A percentile compares a stretch with the other conserved stretches of the same genome.
Conservation (phyloP, 2,113 vertebrate species). For the Ptilonorhynchus violaceus region DNA sequence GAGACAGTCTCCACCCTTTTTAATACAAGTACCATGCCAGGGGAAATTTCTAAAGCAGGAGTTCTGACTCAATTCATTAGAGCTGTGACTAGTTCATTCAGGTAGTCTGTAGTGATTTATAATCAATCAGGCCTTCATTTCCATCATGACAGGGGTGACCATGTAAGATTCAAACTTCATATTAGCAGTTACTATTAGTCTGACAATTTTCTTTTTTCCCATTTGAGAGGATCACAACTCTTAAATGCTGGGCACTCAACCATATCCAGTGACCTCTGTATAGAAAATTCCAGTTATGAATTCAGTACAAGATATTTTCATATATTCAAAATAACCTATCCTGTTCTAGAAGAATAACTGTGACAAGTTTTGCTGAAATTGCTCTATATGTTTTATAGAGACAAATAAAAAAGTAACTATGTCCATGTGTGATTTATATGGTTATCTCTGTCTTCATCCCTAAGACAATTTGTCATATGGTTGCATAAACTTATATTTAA, state of each 20-base stretch:
- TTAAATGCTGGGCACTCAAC: neutral
- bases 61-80: neutral
- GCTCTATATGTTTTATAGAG: neutral
- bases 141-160: neutral
- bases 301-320: neutral
- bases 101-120: neutral
- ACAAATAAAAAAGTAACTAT: neutral
- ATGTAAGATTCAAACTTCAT: neutral
- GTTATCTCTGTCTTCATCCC: neutral
- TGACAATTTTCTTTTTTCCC: neutral
- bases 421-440: neutral
- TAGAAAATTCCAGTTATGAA: neutral
- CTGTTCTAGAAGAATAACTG: neutral
- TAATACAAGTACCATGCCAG: neutral
- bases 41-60: neutral
- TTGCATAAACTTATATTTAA: neutral
- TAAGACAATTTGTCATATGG: neutral
- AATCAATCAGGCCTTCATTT: neutral
- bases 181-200: neutral
- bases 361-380: slow-evolving; percentile 18
- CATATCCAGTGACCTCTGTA: neutral
- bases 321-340: neutral
- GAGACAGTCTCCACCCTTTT: neutral
- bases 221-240: neutral
- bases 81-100: neutral